These are phyloP conservation scores for Subacronicta megacephala DNA, from an alignment of 2,888 invertebrate genomes.

Conservation along the genomic window DNA sequence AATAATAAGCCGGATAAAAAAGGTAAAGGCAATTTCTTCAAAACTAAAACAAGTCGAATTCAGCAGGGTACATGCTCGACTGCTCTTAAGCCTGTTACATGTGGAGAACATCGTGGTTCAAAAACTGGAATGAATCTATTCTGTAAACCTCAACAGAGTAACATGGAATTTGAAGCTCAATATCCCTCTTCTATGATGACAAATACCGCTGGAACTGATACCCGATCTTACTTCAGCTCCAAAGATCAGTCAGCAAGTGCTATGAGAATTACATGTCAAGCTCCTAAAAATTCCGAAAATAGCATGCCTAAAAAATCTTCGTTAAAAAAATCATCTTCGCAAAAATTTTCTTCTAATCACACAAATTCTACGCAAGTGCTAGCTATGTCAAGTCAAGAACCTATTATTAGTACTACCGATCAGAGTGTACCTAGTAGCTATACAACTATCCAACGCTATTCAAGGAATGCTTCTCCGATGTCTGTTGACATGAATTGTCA, in stretches of 20 bases:
- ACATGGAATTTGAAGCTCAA: slow-evolving; percentile 17
- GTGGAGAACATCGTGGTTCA: background rate
- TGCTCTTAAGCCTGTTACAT: background rate
- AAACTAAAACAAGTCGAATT: background rate
- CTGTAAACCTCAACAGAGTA: slow-evolving; percentile 10
- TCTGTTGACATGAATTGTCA: background rate
- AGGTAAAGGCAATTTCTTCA: background rate
- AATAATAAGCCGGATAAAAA: slow-evolving; percentile 24
- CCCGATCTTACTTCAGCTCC: slow-evolving; percentile 22
- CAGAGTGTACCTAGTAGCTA: slow-evolving; percentile 3
- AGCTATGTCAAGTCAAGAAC: slow-evolving; percentile 18
- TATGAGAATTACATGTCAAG: background rate
- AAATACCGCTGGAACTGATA: slow-evolving; percentile 32
- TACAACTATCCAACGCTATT: slow-evolving; percentile 1
- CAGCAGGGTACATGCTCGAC: background rate
- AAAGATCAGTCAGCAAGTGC: slow-evolving; percentile 17
- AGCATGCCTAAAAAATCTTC: slow-evolving; percentile 22
- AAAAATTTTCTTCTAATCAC: background rate
- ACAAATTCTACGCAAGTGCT: slow-evolving; percentile 8
- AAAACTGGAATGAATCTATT: slow-evolving; percentile 4
- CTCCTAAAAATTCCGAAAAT: background rate
- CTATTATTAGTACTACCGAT: background rate
- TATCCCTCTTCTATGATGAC: slow-evolving; percentile 19
- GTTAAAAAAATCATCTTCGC: slow-evolving; percentile 22
- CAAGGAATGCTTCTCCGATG: background rate